phyloP scores from a whole-genome alignment of 2,888 invertebrate species.

The Ephialtes manifestator region DNA sequence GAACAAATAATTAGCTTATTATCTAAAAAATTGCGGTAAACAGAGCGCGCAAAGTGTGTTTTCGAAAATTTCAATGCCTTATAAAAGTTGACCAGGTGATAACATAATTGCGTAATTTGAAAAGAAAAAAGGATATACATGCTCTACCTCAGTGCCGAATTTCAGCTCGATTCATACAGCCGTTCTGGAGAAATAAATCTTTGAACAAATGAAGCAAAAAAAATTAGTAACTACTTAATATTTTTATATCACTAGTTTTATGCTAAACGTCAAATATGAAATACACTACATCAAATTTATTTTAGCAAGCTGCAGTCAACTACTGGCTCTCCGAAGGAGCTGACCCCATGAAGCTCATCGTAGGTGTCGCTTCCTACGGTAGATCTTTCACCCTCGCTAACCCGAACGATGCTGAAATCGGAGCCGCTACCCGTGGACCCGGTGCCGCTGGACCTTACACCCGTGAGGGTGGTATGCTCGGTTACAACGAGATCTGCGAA shows the following conservation, averaged over 20 bases:
- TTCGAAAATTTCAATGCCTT: no score
- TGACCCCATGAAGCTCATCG: slow-evolving; percentile 88
- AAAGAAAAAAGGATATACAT: no score
- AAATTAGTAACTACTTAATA: neutral
- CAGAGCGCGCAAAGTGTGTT: no score
- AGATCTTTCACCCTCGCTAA: slow-evolving; percentile 89
- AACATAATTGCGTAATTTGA: no score
- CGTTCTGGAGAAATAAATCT: no score
- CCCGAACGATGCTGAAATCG: slow-evolving; percentile 85
- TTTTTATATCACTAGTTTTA: neutral
- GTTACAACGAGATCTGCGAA: slow-evolving; percentile 89
- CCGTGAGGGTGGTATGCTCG: slow-evolving; percentile 88
- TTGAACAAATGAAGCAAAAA: no score
- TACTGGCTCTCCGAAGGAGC: slow-evolving; percentile 88
- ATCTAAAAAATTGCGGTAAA: no score
- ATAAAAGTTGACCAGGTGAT: no score
- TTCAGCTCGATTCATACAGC: no score
- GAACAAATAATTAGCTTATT: no score
- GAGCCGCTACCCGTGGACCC: slow-evolving; percentile 88
- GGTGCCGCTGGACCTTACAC: slow-evolving; percentile 91
- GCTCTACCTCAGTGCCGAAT: no score
- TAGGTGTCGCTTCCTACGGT: slow-evolving; percentile 92
- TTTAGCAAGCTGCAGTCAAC: slow-evolving; percentile 86
- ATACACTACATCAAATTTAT: slow-evolving; percentile 60
- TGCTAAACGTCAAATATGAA: no score